Base-by-base conservation (phyloP, 1,140 invertebrate species). In the Probaryconus sp. region DNA sequence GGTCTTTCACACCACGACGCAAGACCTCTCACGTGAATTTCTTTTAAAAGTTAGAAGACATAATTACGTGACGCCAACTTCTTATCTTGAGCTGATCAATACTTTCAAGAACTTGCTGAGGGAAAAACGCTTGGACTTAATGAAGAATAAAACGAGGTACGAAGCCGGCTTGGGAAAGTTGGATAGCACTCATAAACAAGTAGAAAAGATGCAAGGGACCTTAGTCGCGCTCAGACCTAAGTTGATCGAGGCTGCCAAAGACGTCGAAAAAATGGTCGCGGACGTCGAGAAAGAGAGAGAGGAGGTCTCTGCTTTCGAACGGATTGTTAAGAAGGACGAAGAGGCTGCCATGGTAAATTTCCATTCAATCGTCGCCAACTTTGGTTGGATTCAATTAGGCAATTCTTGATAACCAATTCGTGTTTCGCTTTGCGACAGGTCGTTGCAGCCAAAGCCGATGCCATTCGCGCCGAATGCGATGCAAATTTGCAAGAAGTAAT, bases 401-500 rank as follows among this genome's bases (percentile, higher is more conserved):
- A n/a, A n/a, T n/a, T n/a, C n/a, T n/a, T n/a, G n/a, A n/a, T n/a
- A n/a, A n/a, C n/a, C n/a, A n/a, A n/a, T n/a, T n/a, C n/a, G n/a
- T n/a, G n/a, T n/a, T n/a, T n/a, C n/a, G n/a, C n/a, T n/a, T n/a
- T n/a, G n/a, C n/a, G n/a, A 7, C 0, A 86, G 85, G 63, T 80
- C 0, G 86, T 87, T 1, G 86, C 86, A 2, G 78, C 65, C 0
- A 79, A 79, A n/a, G 96, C 95, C 0, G 92, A 94, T 82, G 95
- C 91, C 3, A 98, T 99, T 45, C 98, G 98, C 85, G 91, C 94
- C 58, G 97, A 99, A 82, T 99, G 97, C 84, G 96, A 98, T 84
- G 93, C 94, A 30, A 94, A 98, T 83, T 89, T 99, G 76, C 94
- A 95, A 9, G 95, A 97, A 82, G 97, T 97, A 0, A 92, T 98